phyloP scores from a whole-genome alignment of 1,140 invertebrate genomes.

The Propsilocerus akamusi region DNA sequence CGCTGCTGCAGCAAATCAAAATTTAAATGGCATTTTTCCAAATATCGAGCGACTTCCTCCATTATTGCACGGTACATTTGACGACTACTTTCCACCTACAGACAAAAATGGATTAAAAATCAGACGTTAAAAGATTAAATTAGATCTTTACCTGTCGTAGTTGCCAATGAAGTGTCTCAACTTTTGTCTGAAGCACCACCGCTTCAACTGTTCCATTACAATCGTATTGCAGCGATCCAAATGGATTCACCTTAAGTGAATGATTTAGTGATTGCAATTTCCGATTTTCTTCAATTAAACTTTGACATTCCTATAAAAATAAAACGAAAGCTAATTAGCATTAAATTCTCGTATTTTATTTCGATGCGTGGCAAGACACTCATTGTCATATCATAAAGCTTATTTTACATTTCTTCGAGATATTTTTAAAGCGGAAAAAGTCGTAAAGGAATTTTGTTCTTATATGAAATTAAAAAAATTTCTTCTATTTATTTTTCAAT shows the following conservation, averaged over 20 bases:
- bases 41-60: slow-evolving; percentile 54
- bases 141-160: slow-evolving; percentile 45
- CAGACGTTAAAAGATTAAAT: slow-evolving; percentile 6
- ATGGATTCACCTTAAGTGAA: no score
- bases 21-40: slow-evolving; percentile 48
- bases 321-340: no score
- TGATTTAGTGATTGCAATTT: slow-evolving; percentile 21
- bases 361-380: no score
- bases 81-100: slow-evolving; percentile 52
- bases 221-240: slow-evolving; percentile 14
- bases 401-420: no score
- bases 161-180: slow-evolving; percentile 62
- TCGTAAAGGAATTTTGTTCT: no score
- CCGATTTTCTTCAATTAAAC: slow-evolving; percentile 28
- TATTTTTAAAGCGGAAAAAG: no score
- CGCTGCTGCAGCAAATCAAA: slow-evolving; percentile 28
- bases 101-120: slow-evolving; percentile 13
- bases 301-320: slow-evolving; percentile 27
- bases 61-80: slow-evolving; percentile 62
- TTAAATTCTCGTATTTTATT: no score
- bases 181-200: slow-evolving; percentile 47
- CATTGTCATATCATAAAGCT: no score
- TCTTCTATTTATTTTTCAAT: no score
- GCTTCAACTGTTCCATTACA: slow-evolving; percentile 31
- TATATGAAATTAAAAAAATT: no score